A percentile compares a stretch with the other conserved stretches of the same genome.
Evolutionary conservation across 2,888 invertebrate genomes (phyloP).

Genomic region (Chirona hameri): DNA sequence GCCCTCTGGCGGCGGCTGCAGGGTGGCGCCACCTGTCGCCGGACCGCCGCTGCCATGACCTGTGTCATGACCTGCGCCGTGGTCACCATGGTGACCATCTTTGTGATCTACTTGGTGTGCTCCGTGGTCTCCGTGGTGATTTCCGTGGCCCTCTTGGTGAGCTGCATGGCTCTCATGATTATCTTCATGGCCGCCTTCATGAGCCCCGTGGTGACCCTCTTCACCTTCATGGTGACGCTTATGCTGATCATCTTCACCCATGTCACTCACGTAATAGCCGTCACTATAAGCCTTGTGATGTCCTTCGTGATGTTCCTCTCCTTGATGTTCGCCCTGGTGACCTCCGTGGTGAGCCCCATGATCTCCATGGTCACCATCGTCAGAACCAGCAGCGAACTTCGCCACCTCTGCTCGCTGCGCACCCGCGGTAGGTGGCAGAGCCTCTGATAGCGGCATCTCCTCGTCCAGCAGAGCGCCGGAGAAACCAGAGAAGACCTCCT

Average conservation of each 20-base stretch:
- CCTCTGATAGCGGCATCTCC: not conserved
- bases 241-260: constrained; percentile 14
- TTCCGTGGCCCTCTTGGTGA: not conserved
- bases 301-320: constrained; percentile 25
- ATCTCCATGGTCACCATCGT: not conserved
- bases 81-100: not conserved
- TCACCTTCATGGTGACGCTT: constrained; percentile 35
- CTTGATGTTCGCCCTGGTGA: constrained; percentile 32
- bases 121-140: not conserved
- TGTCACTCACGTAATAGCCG: too few relatives aligned
- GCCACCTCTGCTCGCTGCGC: too few relatives aligned
- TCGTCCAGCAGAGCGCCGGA: not conserved
- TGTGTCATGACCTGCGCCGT: not conserved
- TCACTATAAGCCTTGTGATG: not conserved
- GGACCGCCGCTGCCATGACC: not conserved
- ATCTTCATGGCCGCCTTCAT: constrained; percentile 34
- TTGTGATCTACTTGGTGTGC: not conserved
- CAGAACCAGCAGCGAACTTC: not conserved
- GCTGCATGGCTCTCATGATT: constrained; percentile 37
- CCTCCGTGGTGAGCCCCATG: constrained; percentile 22
- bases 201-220: constrained; percentile 32
- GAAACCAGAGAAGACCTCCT: not conserved
- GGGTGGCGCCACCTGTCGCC: not conserved
- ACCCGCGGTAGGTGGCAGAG: not conserved
- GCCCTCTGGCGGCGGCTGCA: not conserved